phyloP scores from a whole-genome alignment of 2,888 invertebrate genomes.

The Epistrophe grossulariae region DNA sequence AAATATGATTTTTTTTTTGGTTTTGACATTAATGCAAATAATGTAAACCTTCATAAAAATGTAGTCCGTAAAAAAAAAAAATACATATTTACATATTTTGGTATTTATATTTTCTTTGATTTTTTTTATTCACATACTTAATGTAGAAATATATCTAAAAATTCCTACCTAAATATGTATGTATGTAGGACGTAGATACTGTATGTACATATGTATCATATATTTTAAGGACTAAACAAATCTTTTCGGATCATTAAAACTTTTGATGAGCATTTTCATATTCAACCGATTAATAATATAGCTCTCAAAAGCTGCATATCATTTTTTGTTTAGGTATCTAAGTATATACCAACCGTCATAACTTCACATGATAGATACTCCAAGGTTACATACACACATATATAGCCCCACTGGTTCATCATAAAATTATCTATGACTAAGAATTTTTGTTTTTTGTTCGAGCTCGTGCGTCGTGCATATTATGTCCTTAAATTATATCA shows the following conservation, averaged over 20 bases:
- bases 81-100: no score
- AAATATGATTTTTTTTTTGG: neutral
- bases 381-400: neutral
- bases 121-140: no score
- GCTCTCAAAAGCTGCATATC: neutral
- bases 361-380: neutral
- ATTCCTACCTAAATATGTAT: no score
- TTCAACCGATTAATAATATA: neutral
- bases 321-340: neutral
- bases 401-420: constrained; percentile 5
- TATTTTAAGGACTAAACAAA: neutral
- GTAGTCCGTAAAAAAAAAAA: no score
- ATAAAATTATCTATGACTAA: constrained; percentile 14
- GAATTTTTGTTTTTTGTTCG: neutral
- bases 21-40: neutral
- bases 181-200: no score
- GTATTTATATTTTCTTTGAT: no score
- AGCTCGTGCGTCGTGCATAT: neutral
- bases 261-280: constrained; percentile 9
- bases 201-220: neutral
- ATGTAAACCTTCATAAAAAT: neutral
- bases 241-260: constrained; percentile 14
- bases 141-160: no score
- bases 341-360: no score
- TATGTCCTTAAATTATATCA: constrained; percentile 33